Evolutionary conservation across 2,888 invertebrate genomes (phyloP), one percentile per base, ranked within the genome.

Genomic region (Tigriopus californicus): DNA sequence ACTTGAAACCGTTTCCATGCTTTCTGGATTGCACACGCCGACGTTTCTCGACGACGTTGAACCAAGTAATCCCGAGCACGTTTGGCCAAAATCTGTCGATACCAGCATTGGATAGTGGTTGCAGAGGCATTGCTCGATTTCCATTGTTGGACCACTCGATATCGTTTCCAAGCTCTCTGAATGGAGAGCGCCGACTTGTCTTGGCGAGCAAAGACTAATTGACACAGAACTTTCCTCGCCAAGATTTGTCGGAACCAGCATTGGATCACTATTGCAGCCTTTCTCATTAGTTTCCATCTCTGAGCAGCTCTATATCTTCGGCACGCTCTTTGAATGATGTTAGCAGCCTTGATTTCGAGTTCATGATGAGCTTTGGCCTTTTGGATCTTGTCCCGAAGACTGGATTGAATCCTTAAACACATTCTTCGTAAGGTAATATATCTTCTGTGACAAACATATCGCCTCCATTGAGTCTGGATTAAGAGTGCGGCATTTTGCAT

Each of bases 401-500:
- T 18, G n/a, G 44, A 18, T 49, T 58, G 58, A 20, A 58, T 58
- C 20, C 48, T 11, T n/a, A 40, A 33, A 10, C n/a, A 24, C 11
- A 64, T 58, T 20, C 56, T 18, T 18, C 54, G 54, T 51, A 52
- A 41, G 33, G 40, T 48, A 1, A 44, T 10, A 46, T 12, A 60
- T 22, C 18, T 13, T 13, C 25, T 41, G 47, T 47, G 58, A 6
- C 40, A 20, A 18, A 20, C 40, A 33, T 25, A 58, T 15, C 59
- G 54, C 25, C 61, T 47, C n/a, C 58, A 44, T 25, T 6, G 8
- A 20, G 65, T 60, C 62, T 67, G 67, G 33, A 67, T 64, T n/a
- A 61, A 61, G 15, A 62, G 48, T 47, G 63, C 64, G 42, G 66
- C 64, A 15, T 55, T 8, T n/a, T 52, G 18, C 13, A 5, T 52